These are phyloP conservation scores for Helicorthomorpha holstii DNA, from an alignment of 1,140 invertebrate species.

Conservation along the genomic window DNA sequence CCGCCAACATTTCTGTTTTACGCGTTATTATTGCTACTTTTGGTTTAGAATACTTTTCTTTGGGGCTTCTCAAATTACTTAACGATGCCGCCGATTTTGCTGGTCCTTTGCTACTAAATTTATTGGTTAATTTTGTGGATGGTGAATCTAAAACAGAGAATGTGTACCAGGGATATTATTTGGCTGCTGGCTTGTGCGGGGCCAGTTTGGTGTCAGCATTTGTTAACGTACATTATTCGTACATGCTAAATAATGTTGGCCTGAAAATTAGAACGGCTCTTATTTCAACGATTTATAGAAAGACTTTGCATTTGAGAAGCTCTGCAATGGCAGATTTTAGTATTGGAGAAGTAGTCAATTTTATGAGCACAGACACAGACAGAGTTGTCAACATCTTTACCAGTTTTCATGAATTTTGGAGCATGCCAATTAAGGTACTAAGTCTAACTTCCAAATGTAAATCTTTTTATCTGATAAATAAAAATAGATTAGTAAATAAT, in stretches of 20 bases:
- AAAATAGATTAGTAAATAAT: too few species aligned
- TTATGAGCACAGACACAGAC: constrained; percentile 91
- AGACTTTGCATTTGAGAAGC: constrained; percentile 41
- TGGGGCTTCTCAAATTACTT: constrained; percentile 72
- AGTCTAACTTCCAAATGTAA: not conserved
- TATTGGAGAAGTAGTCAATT: constrained; percentile 81
- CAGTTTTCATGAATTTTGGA: constrained; percentile 93
- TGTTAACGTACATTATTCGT: constrained; percentile 75
- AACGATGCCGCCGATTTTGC: constrained; percentile 68
- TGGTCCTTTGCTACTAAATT: constrained; percentile 72
- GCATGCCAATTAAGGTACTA: constrained; percentile 72
- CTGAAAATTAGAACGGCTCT: constrained; percentile 72
- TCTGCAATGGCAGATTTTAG: constrained; percentile 32
- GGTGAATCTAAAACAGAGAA: constrained; percentile 45
- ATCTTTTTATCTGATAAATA: constrained; percentile 4
- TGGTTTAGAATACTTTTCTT: constrained; percentile 68
- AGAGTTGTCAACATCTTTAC: constrained; percentile 87
- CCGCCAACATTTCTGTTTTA: constrained; percentile 36
- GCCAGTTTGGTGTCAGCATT: constrained; percentile 49
- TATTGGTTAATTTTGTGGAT: constrained; percentile 63
- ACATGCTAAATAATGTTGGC: constrained; percentile 62
- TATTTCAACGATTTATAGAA: constrained; percentile 69
- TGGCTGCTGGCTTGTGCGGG: constrained; percentile 50
- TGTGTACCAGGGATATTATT: constrained; percentile 51
- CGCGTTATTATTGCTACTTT: constrained; percentile 61